Conservation (phyloP, 2,113 vertebrate species). For the Mustela nigripes region DNA sequence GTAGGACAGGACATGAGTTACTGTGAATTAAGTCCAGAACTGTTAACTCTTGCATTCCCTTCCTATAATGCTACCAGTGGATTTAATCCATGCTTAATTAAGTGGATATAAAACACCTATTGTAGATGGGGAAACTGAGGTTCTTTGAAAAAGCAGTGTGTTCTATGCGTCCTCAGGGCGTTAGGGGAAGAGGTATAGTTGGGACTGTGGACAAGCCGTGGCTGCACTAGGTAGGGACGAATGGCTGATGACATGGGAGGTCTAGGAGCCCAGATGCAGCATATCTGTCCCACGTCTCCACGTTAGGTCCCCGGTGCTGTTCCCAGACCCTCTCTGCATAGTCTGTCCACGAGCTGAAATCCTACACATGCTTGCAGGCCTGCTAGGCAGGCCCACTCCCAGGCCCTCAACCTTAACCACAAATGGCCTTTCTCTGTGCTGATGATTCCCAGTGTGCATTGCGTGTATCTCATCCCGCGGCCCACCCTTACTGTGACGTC, state of each 20-base stretch:
- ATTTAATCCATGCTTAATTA: neutral
- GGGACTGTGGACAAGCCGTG: too few species aligned
- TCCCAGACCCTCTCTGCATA: neutral
- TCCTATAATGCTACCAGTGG: neutral
- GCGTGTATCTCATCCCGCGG: fast-evolving
- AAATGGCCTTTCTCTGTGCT: neutral
- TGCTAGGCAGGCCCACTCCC: neutral
- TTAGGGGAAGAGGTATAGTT: neutral
- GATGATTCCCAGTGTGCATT: neutral
- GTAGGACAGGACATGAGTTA: neutral
- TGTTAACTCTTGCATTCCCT: neutral
- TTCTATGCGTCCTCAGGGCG: neutral
- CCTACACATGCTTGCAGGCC: neutral
- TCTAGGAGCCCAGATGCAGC: neutral
- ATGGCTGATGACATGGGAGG: neutral
- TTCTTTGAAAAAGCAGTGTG: neutral
- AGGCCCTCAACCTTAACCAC: neutral
- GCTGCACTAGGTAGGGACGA: neutral
- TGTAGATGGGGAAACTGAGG: neutral
- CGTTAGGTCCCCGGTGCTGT: neutral
- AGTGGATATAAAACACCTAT: neutral
- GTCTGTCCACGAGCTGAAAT: neutral
- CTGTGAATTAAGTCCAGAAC: neutral
- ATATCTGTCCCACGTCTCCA: neutral
- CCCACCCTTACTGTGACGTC: neutral